A percentile compares a stretch with the other conserved stretches of the same genome.
Evolutionary conservation across 2,888 invertebrate genomes (phyloP).

Genomic region (Formica aserva): DNA sequence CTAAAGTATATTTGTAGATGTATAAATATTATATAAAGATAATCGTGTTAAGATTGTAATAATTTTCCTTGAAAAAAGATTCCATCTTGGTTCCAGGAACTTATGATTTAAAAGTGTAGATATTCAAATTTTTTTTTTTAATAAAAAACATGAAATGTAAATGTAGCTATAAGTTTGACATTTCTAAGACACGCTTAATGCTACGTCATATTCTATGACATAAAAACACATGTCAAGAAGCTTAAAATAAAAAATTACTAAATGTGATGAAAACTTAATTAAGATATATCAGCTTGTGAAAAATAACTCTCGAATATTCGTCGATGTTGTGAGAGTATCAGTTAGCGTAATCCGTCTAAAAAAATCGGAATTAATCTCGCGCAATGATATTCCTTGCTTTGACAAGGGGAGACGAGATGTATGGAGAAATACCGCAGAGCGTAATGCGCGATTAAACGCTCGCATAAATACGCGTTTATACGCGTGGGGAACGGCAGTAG

Average conservation of each 20-base stretch:
- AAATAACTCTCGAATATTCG: neutral
- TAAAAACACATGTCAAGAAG: neutral
- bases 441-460: slow-evolving; percentile 53
- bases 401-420: neutral
- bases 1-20: neutral
- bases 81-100: neutral
- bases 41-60: neutral
- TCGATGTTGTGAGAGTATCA: neutral
- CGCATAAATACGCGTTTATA: slow-evolving; percentile 68
- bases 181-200: neutral
- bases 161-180: neutral
- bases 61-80: neutral
- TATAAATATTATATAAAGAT: slow-evolving; percentile 1
- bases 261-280: neutral
- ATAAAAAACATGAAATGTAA: neutral
- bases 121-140: neutral
- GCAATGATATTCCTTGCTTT: slow-evolving; percentile 3
- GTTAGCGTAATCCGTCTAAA: neutral
- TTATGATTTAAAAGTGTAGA: neutral
- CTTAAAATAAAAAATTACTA: neutral
- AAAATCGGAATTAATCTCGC: slow-evolving; percentile 31
- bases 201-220: neutral
- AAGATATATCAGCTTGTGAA: neutral
- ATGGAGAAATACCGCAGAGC: slow-evolving; percentile 19
- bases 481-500: slow-evolving; percentile 56